Base-by-base conservation (phyloP, 2,113 vertebrate genomes). In the Tapirus terrestris region DNA sequence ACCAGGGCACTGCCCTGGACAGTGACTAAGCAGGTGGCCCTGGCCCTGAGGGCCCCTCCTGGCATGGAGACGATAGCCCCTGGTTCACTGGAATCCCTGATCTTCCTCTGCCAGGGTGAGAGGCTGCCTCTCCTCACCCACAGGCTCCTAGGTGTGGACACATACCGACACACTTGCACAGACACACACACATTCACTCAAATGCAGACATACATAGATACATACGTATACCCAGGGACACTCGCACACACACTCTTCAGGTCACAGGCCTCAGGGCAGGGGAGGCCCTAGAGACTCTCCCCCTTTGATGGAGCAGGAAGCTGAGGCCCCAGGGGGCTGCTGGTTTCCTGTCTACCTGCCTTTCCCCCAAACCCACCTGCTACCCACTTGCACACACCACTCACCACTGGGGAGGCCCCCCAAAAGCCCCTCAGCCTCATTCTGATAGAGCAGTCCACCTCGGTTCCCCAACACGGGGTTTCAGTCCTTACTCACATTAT, bases 301-400 rank as follows among this genome's bases (percentile, higher is more conserved):
- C 39, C 13, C 27, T 58, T 75, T 48, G 63, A 80, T 23, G 36
- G 33, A 56, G 56, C 79, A 80, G 63, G 67, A 76, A 21, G 18
- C 53, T 11, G 85, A 76, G 77, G 27, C 60, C 61, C 65, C 23
- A 16, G 45, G n/a, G 51, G 53, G 31, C 10, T 67, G 33, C 67
- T 29, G 17, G 43, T 53, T 91, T 97, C 94, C 51, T 88, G 84
- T 65, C 60, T 61, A 39, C 68, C 75, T 82, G 18, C 48, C 56
- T 93, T 67, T 77, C 51, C 89, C 68, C 60, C 60, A 84, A 67
- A n/a, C 20, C 39, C 79, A 79, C 77, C n/a, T 1, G 60, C 83
- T 43, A 17, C 8, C 60, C 9, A 45, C 31, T n/a, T 94, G 29
- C 39, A 31, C 12, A 29, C 13, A 67, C 39, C 6, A 5, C 48